A percentile compares a stretch with the other conserved stretches of the same genome.
phyloP scores from a whole-genome alignment of 2,888 invertebrate species.

The Acronicta alni region DNA sequence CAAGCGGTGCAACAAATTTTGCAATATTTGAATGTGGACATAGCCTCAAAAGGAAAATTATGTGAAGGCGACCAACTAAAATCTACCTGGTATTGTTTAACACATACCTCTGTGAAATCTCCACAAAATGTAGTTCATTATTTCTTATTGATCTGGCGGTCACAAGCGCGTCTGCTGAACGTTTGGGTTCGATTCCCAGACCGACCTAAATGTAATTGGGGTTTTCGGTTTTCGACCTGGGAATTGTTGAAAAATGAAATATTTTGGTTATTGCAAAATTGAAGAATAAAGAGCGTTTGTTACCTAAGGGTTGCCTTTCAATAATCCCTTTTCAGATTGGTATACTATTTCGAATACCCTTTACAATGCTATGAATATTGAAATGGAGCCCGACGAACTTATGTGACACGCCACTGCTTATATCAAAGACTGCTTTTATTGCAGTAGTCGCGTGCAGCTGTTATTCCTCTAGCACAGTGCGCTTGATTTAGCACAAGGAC shows the following conservation, averaged over 20 bases:
- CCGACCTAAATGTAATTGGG: too few relatives aligned
- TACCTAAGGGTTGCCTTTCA: too few relatives aligned
- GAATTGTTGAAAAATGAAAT: too few relatives aligned
- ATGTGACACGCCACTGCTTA: conserved; percentile 33
- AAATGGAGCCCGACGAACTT: conserved; percentile 23
- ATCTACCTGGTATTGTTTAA: conserved; percentile 36
- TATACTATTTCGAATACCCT: conserved; percentile 5
- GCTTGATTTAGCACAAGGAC: conserved; percentile 76
- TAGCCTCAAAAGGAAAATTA: conserved; percentile 49
- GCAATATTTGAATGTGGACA: conserved; percentile 52
- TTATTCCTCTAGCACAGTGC: conserved; percentile 61
- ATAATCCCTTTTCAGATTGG: too few relatives aligned
- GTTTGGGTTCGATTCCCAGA: too few relatives aligned
- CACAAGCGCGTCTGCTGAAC: too few relatives aligned
- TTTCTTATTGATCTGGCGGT: neutral
- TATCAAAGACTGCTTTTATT: conserved; percentile 45
- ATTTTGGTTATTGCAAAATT: too few relatives aligned
- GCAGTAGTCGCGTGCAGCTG: conserved; percentile 50
- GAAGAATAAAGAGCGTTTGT: too few relatives aligned
- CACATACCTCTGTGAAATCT: conserved; percentile 23
- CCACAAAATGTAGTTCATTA: conserved; percentile 13
- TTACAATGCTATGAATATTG: conserved; percentile 28
- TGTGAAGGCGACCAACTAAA: conserved; percentile 41
- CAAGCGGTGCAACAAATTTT: conserved; percentile 42
- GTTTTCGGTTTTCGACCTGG: too few relatives aligned